phyloP scores from a whole-genome alignment of 2,888 invertebrate genomes.

The Reticulitermes lucifugus region DNA sequence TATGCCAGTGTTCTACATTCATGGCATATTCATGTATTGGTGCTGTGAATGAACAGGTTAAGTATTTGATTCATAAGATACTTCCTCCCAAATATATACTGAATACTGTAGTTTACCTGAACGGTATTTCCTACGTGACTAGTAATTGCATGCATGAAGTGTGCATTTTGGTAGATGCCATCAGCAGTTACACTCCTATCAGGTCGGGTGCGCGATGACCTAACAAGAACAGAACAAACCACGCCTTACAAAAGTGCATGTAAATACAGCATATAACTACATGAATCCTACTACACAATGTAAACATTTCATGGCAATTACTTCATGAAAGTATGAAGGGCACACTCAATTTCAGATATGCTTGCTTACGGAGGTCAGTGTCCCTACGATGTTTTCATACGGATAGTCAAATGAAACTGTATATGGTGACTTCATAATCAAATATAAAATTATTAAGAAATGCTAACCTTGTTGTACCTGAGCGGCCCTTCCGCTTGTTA shows the following conservation, averaged over 20 bases:
- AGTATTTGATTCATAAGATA: too few relatives aligned
- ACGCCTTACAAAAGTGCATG: slow-evolving; percentile 3
- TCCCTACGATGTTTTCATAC: slow-evolving; percentile 45
- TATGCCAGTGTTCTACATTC: too few relatives aligned
- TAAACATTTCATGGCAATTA: neutral
- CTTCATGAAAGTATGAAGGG: neutral
- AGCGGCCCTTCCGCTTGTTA: slow-evolving; percentile 87
- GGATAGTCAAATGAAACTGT: slow-evolving; percentile 8
- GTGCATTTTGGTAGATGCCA: slow-evolving; percentile 90
- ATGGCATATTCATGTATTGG: too few relatives aligned
- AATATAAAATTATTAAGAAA: neutral
- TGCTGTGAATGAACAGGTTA: too few relatives aligned
- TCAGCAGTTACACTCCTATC: slow-evolving; percentile 77
- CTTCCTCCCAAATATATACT: neutral
- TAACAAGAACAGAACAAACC: slow-evolving; percentile 57
- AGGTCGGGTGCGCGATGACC: slow-evolving; percentile 74
- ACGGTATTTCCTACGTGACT: slow-evolving; percentile 87
- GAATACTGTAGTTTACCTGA: slow-evolving; percentile 63
- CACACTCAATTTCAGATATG: neutral
- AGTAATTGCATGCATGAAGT: slow-evolving; percentile 91
- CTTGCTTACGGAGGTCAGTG: slow-evolving; percentile 51
- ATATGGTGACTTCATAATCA: neutral
- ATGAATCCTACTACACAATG: neutral
- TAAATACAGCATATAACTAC: neutral
- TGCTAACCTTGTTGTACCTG: slow-evolving; percentile 77